Evolutionary conservation across 2,113 vertebrate species (phyloP).

Genomic region (Xenus cinereus): DNA sequence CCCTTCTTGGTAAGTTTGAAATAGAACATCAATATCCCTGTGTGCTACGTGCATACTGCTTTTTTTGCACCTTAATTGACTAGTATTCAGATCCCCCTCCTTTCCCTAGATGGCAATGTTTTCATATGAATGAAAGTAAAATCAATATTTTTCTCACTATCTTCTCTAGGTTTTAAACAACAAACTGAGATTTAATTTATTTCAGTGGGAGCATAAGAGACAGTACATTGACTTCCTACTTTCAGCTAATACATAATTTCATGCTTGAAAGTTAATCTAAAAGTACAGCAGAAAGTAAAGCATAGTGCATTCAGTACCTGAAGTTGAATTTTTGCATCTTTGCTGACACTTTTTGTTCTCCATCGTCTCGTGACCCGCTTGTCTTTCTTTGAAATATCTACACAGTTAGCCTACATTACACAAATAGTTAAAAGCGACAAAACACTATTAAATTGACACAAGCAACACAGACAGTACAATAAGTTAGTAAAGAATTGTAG

Average conservation of each 20-base stretch:
- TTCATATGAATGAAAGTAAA: neutral
- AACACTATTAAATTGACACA: slow-evolving; percentile 80
- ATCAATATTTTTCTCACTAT: neutral
- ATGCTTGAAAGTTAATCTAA: neutral
- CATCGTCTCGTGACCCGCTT: slow-evolving; percentile 97
- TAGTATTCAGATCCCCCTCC: neutral
- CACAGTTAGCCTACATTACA: slow-evolving; percentile 94
- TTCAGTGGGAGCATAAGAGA: neutral
- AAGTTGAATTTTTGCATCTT: slow-evolving; percentile 99
- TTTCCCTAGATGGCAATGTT: slow-evolving; percentile 35
- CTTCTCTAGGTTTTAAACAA: neutral
- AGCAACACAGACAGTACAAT: slow-evolving; percentile 51
- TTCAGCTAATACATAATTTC: neutral
- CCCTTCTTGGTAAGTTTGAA: neutral
- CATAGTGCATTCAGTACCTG: slow-evolving; percentile 83
- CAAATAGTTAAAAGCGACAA: slow-evolving; percentile 81
- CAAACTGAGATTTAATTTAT: neutral
- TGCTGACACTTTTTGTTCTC: slow-evolving; percentile 99
- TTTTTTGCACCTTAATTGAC: neutral
- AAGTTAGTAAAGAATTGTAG: slow-evolving; percentile 68
- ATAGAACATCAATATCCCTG: neutral
- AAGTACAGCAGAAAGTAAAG: slow-evolving; percentile 32
- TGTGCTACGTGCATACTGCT: neutral
- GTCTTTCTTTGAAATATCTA: slow-evolving; percentile 99
- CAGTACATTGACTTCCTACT: neutral